phyloP scores from a whole-genome alignment of 2,113 vertebrate species.

The human region DNA sequence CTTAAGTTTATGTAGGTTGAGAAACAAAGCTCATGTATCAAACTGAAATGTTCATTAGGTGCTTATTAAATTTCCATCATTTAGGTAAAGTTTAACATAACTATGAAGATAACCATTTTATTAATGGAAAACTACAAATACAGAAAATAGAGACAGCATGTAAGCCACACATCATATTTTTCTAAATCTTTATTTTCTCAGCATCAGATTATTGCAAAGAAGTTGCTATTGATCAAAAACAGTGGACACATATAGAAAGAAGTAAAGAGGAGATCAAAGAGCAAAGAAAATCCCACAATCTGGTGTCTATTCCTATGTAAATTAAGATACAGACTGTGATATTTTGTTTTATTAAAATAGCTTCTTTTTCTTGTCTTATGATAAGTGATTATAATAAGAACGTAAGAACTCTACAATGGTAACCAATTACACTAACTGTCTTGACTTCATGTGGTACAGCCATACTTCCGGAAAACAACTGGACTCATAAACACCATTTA shows the following conservation, averaged over 20 bases:
- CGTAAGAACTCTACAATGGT: not conserved
- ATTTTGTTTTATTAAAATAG: conserved; percentile 3
- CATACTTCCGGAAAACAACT: not conserved
- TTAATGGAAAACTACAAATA: conserved; percentile 23
- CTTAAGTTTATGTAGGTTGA: not conserved
- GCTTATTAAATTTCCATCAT: not conserved
- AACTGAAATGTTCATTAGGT: conserved; percentile 29
- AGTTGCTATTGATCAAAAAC: conserved; percentile 61
- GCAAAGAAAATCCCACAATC: not conserved
- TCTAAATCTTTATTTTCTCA: conserved; percentile 39
- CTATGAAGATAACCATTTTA: not conserved
- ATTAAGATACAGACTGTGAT: not conserved
- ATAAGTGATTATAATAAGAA: not conserved
- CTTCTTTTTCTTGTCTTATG: not conserved
- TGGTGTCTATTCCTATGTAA: not conserved
- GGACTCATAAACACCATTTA: not conserved
- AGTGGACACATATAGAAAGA: conserved; percentile 39
- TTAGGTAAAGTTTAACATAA: not conserved
- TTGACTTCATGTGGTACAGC: not conserved
- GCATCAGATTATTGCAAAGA: conserved; percentile 53
- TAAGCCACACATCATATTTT: conserved; percentile 60
- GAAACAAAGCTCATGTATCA: not conserved
- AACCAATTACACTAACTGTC: not conserved
- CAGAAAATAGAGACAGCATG: conserved; percentile 60
- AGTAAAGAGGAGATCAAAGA: conserved; percentile 21